Conservation (phyloP, 1,140 invertebrate species). For the Achatina immaculata region DNA sequence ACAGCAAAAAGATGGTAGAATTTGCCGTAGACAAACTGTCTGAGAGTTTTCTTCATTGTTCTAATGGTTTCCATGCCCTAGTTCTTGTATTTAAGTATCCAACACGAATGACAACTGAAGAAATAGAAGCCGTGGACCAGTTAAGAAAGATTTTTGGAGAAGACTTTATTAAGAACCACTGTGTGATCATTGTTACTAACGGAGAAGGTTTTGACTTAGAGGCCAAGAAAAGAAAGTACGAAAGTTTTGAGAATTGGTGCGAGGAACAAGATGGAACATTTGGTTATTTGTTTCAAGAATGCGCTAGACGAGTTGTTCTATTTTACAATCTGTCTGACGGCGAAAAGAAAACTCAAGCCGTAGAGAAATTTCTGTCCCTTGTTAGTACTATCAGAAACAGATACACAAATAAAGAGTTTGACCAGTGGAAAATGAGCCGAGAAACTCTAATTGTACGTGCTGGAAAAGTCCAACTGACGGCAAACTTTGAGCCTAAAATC, state of each 20-base stretch:
- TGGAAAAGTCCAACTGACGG: too few species aligned
- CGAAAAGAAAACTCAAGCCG: too few species aligned
- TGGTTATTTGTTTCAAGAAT: neutral
- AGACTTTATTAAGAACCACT: neutral
- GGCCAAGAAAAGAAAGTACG: neutral
- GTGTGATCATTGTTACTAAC: neutral
- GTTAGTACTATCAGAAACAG: neutral
- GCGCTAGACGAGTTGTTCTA: too few species aligned
- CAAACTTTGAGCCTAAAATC: too few species aligned
- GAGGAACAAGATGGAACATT: slow-evolving; percentile 4
- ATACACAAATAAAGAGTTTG: slow-evolving; percentile 10
- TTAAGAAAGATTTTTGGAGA: slow-evolving; percentile 5
- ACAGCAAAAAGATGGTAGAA: neutral
- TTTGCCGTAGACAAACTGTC: neutral
- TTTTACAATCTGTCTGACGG: too few species aligned
- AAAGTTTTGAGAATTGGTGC: neutral
- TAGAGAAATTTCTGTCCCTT: neutral
- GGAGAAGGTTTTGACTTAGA: neutral
- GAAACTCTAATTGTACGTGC: too few species aligned
- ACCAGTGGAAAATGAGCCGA: too few species aligned
- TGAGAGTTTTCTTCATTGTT: neutral
- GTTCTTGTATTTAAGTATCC: neutral
- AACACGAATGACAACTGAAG: neutral
- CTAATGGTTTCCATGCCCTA: neutral
- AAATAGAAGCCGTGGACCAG: neutral